These are phyloP conservation scores for Conger conger DNA, from an alignment of 2,113 vertebrate species.

Conservation along the genomic window DNA sequence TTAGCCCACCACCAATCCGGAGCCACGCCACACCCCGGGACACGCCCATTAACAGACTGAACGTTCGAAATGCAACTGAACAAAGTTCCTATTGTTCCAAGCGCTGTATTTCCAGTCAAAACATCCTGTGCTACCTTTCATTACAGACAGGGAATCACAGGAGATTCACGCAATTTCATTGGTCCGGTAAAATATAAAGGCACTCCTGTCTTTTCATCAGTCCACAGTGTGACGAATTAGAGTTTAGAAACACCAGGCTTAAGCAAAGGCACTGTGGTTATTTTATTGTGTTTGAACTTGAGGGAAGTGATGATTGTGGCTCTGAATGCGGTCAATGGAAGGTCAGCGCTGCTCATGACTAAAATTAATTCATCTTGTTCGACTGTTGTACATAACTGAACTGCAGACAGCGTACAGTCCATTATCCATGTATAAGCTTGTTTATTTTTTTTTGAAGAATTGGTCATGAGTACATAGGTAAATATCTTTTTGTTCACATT, in stretches of 20 bases:
- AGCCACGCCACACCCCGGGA: no score
- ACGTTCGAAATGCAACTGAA: not conserved
- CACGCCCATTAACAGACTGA: no score
- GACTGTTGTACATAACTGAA: not conserved
- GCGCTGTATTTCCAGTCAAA: conserved; percentile 10
- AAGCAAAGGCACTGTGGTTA: no score
- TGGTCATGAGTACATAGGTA: no score
- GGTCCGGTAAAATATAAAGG: not conserved
- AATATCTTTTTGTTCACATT: no score
- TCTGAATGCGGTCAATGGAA: no score
- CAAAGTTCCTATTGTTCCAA: not conserved
- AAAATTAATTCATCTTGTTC: not conserved
- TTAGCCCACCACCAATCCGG: no score
- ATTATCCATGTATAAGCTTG: not conserved
- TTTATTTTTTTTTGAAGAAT: no score
- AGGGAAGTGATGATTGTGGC: no score
- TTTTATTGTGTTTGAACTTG: not conserved
- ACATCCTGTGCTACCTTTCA: not conserved
- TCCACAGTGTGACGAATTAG: not conserved
- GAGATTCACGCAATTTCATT: not conserved
- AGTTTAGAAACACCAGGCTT: not conserved
- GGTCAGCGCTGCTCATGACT: not conserved
- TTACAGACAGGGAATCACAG: not conserved
- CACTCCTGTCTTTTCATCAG: not conserved
- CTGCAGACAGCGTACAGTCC: not conserved